A percentile compares a stretch with the other conserved stretches of the same genome.
phyloP scores from a whole-genome alignment of 2,888 invertebrate genomes.

The Hermodice carunculata region DNA sequence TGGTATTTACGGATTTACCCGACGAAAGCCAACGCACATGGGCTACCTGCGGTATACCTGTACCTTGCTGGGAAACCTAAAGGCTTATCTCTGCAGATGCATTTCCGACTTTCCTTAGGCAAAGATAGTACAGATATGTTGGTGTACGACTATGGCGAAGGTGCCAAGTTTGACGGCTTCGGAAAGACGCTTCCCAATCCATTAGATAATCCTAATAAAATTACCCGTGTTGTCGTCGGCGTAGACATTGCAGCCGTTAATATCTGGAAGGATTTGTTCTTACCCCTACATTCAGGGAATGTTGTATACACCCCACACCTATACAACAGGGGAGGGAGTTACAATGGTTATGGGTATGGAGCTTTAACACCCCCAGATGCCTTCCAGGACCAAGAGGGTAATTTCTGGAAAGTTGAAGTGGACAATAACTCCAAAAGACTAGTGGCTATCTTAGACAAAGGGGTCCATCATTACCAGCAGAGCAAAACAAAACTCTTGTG shows the following conservation, averaged over 20 bases:
- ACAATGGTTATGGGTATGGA: not conserved
- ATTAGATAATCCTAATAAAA: slow-evolving; percentile 28
- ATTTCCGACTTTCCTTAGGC: slow-evolving; percentile 38
- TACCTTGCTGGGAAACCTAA: slow-evolving; percentile 38
- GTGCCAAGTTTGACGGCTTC: slow-evolving; percentile 47
- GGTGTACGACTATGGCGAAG: slow-evolving; percentile 44
- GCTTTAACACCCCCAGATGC: slow-evolving; percentile 32
- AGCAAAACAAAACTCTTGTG: slow-evolving; percentile 42
- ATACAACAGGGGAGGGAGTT: slow-evolving; percentile 11
- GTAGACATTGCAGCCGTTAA: slow-evolving; percentile 35
- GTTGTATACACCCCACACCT: slow-evolving; percentile 22
- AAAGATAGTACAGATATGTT: slow-evolving; percentile 41
- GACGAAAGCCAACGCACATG: slow-evolving; percentile 36
- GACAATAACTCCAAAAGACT: slow-evolving; percentile 14
- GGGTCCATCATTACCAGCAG: slow-evolving; percentile 41
- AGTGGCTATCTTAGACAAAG: slow-evolving; percentile 41
- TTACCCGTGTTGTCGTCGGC: slow-evolving; percentile 32
- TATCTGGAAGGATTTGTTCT: slow-evolving; percentile 30
- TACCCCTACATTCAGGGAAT: slow-evolving; percentile 2
- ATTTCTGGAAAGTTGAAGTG: slow-evolving; percentile 40
- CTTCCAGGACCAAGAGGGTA: slow-evolving; percentile 46
- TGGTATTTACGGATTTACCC: slow-evolving; percentile 47
- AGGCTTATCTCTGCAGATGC: slow-evolving; percentile 34
- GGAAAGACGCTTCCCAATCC: slow-evolving; percentile 42
- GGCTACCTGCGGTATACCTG: slow-evolving; percentile 44